A percentile compares a stretch with the other conserved stretches of the same genome.
phyloP scores from a whole-genome alignment of 2,888 invertebrate species.

The Minunthozetes semirufus region DNA sequence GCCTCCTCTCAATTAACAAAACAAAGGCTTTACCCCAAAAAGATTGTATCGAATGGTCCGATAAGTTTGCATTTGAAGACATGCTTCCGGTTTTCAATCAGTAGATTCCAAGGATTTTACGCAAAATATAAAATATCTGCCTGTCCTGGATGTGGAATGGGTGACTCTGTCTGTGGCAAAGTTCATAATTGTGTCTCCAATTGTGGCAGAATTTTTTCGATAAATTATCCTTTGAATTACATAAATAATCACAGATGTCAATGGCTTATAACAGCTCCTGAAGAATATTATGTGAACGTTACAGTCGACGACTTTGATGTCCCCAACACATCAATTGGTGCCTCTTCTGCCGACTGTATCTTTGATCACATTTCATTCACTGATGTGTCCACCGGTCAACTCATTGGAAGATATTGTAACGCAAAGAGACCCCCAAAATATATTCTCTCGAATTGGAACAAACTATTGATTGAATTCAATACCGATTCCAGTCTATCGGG shows the following conservation, averaged over 20 bases:
- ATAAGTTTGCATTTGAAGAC: slow-evolving; percentile 43
- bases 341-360: slow-evolving; percentile 39
- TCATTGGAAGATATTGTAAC: slow-evolving; percentile 45
- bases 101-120: slow-evolving; percentile 43
- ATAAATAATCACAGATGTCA: slow-evolving; percentile 44
- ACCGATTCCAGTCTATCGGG: slow-evolving; percentile 43
- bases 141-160: slow-evolving; percentile 45
- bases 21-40: slow-evolving; percentile 42
- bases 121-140: slow-evolving; percentile 43
- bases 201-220: slow-evolving; percentile 44
- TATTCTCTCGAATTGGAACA: slow-evolving; percentile 45
- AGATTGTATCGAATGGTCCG: slow-evolving; percentile 43
- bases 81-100: slow-evolving; percentile 44
- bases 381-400: slow-evolving; percentile 42
- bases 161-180: slow-evolving; percentile 43
- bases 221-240: slow-evolving; percentile 45
- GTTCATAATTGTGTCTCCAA: slow-evolving; percentile 41
- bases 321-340: slow-evolving; percentile 36
- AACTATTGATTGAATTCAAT: slow-evolving; percentile 44
- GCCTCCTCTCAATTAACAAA: neutral
- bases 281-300: slow-evolving; percentile 44
- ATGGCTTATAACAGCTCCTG: slow-evolving; percentile 44
- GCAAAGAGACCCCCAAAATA: slow-evolving; percentile 42
- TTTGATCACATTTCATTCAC: slow-evolving; percentile 45
- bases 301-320: slow-evolving; percentile 45